Conservation (phyloP, 2,797 vertebrate genomes). For the Muscicapa striata region DNA sequence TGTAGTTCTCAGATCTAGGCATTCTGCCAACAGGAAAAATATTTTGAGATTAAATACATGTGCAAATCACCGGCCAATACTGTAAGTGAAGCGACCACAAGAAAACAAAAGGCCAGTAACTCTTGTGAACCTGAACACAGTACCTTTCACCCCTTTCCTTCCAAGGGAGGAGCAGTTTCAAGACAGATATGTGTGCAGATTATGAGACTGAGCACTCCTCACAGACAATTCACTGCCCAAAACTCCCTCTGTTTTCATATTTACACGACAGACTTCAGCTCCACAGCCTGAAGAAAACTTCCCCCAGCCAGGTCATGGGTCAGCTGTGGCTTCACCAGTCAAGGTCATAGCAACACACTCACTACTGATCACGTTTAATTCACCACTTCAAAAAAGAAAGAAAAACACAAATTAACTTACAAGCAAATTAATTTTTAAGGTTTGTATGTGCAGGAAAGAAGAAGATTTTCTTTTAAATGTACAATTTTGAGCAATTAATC, state of each 20-base stretch:
- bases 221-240: not conserved
- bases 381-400: not conserved
- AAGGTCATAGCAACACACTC: not conserved
- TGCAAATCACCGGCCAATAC: not conserved
- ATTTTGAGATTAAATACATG: not conserved
- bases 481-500: not conserved
- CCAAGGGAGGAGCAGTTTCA: not conserved
- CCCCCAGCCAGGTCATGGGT: not conserved
- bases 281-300: not conserved
- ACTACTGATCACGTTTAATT: not conserved
- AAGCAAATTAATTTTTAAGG: not conserved
- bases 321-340: not conserved
- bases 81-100: not conserved
- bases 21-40: slow-evolving; percentile 10
- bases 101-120: not conserved
- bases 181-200: not conserved
- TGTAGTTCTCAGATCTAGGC: not conserved
- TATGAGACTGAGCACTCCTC: not conserved
- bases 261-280: not conserved
- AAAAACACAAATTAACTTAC: not conserved
- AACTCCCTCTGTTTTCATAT: not conserved
- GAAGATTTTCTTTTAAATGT: not conserved
- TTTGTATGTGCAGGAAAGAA: not conserved
- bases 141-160: not conserved
- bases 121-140: not conserved